Base-by-base conservation (phyloP, 37 sponge, comb jelly and placozoan species). In the Aplysina aerophoba region DNA sequence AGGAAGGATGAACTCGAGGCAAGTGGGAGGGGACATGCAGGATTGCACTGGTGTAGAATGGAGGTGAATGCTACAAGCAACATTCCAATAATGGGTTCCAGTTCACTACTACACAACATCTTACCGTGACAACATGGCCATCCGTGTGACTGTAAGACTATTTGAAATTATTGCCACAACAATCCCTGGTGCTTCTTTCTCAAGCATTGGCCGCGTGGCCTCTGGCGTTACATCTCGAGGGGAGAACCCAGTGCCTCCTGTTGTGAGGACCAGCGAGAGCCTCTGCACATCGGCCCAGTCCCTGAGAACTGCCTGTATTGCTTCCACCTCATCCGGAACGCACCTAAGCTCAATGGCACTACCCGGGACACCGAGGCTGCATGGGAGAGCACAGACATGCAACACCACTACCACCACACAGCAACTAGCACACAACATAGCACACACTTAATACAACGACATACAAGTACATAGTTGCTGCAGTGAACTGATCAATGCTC, bases 201-300 rank as follows among this genome's bases (percentile, higher is more conserved):
- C 93, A 19, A 99, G 54, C 22, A 99, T 83, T 31, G 75, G 86
- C 1, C 89, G 44, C 12, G 96, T 95, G 12, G 99, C 97, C 92
- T 97, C 98, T 62, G 98, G 98, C 4, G 99, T 99, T 55, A 99
- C 96, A 86, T 99, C 99, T 38, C 96, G 83, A 8, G 94, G 83
- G 53, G 97, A 77, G 39, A 99, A 91, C 0, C 99, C 99, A n/a
- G 99, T 99, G 20, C 99, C 99, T 15, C 99, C 99, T 0, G 96
- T 95, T 17, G 97, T 96, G 13, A 99, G 86, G 30, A 99, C 71
- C 16, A 97, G 87, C 5, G 62, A n/a, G 39, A 97, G 44, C 63
- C 66, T 58, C 44, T 85, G 73, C 22, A 59, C 60, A 55, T 97
- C 98, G 67, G 82, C 81, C 94, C 93, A 95, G 22, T 82, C 41